These are phyloP conservation scores for Crotalus viridis DNA, from an alignment of 2,113 vertebrate genomes.

Conservation along the genomic window DNA sequence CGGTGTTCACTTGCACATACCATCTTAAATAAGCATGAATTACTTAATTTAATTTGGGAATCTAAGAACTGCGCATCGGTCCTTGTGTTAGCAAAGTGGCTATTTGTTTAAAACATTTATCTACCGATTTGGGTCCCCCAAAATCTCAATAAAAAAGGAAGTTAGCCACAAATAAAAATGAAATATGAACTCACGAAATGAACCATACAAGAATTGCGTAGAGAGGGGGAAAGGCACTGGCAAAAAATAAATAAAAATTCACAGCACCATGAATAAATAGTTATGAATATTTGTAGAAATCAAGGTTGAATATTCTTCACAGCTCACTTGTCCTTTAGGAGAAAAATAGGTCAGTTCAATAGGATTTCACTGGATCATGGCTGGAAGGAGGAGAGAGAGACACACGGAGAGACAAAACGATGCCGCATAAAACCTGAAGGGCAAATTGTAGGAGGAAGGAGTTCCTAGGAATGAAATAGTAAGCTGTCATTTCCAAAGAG, in stretches of 20 bases:
- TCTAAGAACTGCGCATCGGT: background rate
- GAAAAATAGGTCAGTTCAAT: constrained; percentile 59
- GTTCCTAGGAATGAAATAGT: background rate
- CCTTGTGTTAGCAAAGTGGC: background rate
- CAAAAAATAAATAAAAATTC: background rate
- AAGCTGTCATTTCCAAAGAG: background rate
- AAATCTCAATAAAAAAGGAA: background rate
- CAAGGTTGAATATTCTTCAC: constrained; percentile 31
- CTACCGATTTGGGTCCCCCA: background rate
- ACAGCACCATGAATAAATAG: background rate
- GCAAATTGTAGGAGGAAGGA: constrained; percentile 25
- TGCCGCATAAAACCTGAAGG: background rate
- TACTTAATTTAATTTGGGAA: background rate
- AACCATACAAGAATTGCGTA: background rate
- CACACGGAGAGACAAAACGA: background rate
- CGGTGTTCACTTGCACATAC: background rate
- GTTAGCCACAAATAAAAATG: background rate
- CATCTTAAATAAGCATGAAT: background rate
- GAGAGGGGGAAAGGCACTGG: background rate
- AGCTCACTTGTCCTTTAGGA: constrained; percentile 36
- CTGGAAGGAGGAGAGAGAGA: background rate
- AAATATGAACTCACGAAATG: background rate
- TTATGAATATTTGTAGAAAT: background rate
- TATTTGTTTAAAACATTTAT: constrained; percentile 23
- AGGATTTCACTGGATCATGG: constrained; percentile 45